Evolutionary conservation across 2,797 vertebrate genomes (phyloP).

Genomic region (Holocentrus rufus): DNA sequence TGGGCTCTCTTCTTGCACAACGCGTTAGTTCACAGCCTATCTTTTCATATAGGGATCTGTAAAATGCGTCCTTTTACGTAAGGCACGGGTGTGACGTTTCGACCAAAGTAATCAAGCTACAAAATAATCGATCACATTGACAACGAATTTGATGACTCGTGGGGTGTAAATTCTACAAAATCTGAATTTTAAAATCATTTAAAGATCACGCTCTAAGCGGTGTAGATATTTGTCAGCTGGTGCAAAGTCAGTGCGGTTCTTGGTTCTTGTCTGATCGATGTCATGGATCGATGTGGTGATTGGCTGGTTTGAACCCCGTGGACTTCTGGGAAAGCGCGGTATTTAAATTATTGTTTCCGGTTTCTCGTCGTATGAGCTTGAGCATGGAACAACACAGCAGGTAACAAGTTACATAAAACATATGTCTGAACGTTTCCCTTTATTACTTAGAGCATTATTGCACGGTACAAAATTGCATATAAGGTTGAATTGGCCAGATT

Average conservation of each 20-base stretch:
- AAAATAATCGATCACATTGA: constrained; percentile 21
- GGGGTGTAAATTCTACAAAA: neutral
- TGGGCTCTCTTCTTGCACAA: rapidly evolving
- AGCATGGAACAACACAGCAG: constrained; percentile 60
- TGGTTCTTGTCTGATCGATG: neutral
- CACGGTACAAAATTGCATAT: too few species aligned
- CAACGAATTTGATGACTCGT: neutral
- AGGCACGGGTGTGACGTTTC: constrained; percentile 15
- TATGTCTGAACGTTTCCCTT: too few species aligned
- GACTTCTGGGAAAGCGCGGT: constrained; percentile 64
- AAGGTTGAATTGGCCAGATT: too few species aligned
- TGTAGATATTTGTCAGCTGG: neutral
- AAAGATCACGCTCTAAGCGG: too few species aligned
- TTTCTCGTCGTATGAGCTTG: constrained; percentile 16
- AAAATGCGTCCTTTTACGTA: neutral
- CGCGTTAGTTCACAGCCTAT: rapidly evolving
- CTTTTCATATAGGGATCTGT: neutral
- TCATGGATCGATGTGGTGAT: constrained; percentile 2
- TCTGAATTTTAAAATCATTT: neutral
- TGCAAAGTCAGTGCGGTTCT: neutral
- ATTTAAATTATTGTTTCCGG: constrained; percentile 60
- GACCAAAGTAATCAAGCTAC: constrained; percentile 21
- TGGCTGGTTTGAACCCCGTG: constrained; percentile 4
- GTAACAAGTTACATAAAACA: constrained; percentile 26
- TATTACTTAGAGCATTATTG: too few species aligned